Evolutionary conservation across 2,113 vertebrate genomes (phyloP).

Genomic region (Diadophis punctatus): DNA sequence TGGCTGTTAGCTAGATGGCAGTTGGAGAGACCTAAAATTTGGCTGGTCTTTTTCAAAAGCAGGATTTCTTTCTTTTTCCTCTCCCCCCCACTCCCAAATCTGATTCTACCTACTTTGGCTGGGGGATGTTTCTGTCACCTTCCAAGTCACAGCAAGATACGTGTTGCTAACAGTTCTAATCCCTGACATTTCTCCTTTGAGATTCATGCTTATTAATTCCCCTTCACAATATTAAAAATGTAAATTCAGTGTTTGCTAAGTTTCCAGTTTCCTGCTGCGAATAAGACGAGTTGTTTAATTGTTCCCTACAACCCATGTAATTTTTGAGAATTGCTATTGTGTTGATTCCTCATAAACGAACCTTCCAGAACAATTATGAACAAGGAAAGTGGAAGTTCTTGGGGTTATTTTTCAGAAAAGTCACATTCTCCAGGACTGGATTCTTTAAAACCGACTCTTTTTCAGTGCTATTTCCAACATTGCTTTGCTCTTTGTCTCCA

Average conservation of each 20-base stretch:
- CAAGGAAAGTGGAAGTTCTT: slow-evolving; percentile 37
- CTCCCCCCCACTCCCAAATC: background rate
- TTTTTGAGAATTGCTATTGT: slow-evolving; percentile 57
- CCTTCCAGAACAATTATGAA: slow-evolving; percentile 60
- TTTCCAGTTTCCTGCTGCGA: slow-evolving; percentile 45
- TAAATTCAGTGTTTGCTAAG: slow-evolving; percentile 59
- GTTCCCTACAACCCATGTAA: slow-evolving; percentile 26
- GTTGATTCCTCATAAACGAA: slow-evolving; percentile 55
- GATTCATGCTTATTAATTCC: slow-evolving; percentile 59
- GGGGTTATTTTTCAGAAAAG: slow-evolving; percentile 21
- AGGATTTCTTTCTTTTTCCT: background rate
- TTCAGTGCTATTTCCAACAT: background rate
- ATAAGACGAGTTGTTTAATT: slow-evolving; percentile 60
- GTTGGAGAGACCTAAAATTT: background rate
- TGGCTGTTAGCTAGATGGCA: background rate
- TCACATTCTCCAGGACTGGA: background rate
- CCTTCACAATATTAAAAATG: slow-evolving; percentile 62
- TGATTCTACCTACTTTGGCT: background rate
- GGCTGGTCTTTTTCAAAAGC: background rate
- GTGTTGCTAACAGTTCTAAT: slow-evolving; percentile 29
- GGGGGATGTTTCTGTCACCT: background rate
- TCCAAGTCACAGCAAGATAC: slow-evolving; percentile 53
- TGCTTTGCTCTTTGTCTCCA: background rate
- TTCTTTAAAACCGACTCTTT: background rate
- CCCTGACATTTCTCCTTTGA: slow-evolving; percentile 1